Evolutionary conservation across 1,140 invertebrate species (phyloP).

Genomic region (Polyergus mexicanus): DNA sequence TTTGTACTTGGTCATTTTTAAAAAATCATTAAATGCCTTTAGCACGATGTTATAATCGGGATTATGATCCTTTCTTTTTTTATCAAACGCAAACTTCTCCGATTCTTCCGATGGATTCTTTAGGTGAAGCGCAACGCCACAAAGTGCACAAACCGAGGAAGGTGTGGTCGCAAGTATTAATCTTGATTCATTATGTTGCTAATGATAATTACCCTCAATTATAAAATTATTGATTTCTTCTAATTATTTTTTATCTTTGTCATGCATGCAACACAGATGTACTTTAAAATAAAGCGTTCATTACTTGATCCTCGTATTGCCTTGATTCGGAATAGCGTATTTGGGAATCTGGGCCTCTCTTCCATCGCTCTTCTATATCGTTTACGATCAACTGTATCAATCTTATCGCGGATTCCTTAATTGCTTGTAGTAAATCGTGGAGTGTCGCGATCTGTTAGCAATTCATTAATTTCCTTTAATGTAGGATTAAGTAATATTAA

Average conservation of each 20-base stretch:
- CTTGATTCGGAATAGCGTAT: neutral
- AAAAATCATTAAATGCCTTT: neutral
- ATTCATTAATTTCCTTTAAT: neutral
- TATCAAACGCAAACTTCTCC: neutral
- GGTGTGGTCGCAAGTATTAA: constrained; percentile 4
- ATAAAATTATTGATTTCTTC: neutral
- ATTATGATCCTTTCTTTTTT: neutral
- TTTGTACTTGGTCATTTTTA: neutral
- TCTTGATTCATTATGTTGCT: neutral
- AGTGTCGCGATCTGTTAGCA: constrained; percentile 24
- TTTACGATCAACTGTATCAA: constrained; percentile 31
- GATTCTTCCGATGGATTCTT: neutral
- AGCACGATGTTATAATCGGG: neutral
- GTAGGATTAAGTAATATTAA: neutral
- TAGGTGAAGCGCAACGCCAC: constrained; percentile 16
- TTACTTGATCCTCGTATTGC: constrained; percentile 23
- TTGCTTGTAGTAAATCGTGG: constrained; percentile 41
- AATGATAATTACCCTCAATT: neutral
- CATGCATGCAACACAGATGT: neutral
- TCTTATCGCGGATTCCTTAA: constrained; percentile 43
- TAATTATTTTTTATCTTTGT: neutral
- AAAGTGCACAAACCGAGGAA: constrained; percentile 36
- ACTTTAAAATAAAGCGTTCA: neutral
- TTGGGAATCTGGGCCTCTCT: no score
- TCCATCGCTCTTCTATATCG: neutral